Percentiles rank a stretch among this genome's conserved stretches.
These are phyloP conservation scores for Formica selysi DNA, from an alignment of 1,140 invertebrate genomes.

Conservation along the genomic window DNA sequence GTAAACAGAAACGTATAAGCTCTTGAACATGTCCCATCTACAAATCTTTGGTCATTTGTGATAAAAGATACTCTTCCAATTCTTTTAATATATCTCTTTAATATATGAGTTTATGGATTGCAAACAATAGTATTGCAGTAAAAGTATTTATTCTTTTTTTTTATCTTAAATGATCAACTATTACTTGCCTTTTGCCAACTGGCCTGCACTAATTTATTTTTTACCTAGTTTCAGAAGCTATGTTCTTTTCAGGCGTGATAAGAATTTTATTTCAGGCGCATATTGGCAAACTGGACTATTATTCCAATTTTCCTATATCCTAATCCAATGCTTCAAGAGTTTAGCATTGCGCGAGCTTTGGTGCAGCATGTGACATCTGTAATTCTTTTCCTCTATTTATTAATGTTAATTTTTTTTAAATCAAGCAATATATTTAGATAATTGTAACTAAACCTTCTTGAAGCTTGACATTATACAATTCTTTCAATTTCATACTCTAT, in stretches of 20 bases:
- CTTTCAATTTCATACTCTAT: background rate
- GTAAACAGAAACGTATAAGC: constrained; percentile 71
- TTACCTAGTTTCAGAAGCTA: constrained; percentile 80
- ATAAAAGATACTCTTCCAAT: constrained; percentile 29
- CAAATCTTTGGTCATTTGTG: constrained; percentile 57
- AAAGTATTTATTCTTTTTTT: constrained; percentile 31
- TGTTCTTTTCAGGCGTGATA: constrained; percentile 81
- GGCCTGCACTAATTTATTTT: constrained; percentile 79
- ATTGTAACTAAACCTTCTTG: background rate
- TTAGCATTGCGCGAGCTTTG: constrained; percentile 77
- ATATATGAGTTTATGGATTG: constrained; percentile 10
- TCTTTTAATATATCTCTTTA: constrained; percentile 37
- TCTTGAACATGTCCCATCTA: constrained; percentile 70
- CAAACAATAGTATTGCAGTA: background rate
- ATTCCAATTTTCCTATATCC: constrained; percentile 58
- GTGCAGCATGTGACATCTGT: constrained; percentile 70
- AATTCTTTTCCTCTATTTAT: constrained; percentile 5
- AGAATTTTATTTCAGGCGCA: constrained; percentile 83
- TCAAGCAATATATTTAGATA: background rate
- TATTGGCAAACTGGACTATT: constrained; percentile 78
- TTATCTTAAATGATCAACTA: constrained; percentile 58
- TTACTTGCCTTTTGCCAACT: constrained; percentile 74
- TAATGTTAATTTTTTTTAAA: background rate
- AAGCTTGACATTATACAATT: background rate
- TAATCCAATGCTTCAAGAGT: constrained; percentile 69